Evolutionary conservation across 2,888 invertebrate genomes (phyloP).

Genomic region (Lochmaea capreae): DNA sequence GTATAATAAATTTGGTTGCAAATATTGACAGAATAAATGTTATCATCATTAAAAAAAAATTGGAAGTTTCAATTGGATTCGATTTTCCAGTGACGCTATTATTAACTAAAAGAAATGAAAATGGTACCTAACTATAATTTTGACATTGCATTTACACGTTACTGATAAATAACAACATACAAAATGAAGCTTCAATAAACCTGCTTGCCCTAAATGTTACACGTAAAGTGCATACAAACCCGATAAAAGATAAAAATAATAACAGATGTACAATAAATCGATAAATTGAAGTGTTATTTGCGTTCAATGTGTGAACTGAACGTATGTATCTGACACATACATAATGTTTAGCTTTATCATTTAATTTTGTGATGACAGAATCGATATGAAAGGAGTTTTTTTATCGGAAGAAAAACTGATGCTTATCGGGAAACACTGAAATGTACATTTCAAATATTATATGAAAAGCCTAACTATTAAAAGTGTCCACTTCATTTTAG

Average conservation of each 20-base stretch:
- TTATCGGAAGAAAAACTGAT: background rate
- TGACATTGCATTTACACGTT: background rate
- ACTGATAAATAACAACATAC: background rate
- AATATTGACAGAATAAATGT: no score
- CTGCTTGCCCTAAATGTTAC: background rate
- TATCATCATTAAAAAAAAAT: no score
- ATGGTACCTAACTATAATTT: no score
- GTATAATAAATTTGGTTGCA: no score
- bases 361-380: conserved; percentile 10
- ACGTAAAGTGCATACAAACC: background rate
- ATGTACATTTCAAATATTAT: background rate
- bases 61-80: no score
- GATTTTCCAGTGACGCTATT: no score
- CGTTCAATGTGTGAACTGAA: conserved; percentile 10
- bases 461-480: no score
- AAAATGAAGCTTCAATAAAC: background rate
- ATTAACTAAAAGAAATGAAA: no score
- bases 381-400: conserved; percentile 1
- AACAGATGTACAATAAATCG: conserved; percentile 17
- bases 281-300: conserved; percentile 14
- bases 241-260: conserved; percentile 10
- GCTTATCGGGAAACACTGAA: background rate
- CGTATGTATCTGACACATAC: conserved; percentile 12
- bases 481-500: background rate
- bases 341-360: conserved; percentile 12